A percentile compares a stretch with the other conserved stretches of the same genome.
These are phyloP conservation scores for Columbina picui DNA, from an alignment of 2,113 vertebrate genomes.

Conservation along the genomic window DNA sequence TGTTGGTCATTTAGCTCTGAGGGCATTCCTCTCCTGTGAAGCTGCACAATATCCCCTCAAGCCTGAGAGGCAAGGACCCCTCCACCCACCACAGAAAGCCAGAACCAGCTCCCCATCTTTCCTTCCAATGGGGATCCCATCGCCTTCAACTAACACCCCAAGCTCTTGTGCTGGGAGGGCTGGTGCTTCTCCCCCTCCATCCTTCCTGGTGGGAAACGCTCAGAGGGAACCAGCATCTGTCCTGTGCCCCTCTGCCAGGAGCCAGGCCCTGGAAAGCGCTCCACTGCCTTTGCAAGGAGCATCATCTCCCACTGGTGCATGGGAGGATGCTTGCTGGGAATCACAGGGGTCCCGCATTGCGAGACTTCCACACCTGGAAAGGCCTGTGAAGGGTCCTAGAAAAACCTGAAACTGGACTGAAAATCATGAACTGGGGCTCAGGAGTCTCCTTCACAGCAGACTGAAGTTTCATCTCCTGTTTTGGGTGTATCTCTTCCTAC, in stretches of 20 bases:
- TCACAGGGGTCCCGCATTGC: neutral
- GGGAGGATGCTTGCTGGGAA: neutral
- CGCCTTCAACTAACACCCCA: neutral
- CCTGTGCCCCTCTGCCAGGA: neutral
- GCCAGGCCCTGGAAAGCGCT: neutral
- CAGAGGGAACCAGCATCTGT: neutral
- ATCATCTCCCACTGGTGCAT: neutral
- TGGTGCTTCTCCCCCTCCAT: neutral
- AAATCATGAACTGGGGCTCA: neutral
- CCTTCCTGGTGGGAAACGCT: neutral
- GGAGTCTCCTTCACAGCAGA: neutral
- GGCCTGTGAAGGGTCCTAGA: neutral
- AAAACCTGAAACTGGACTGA: neutral
- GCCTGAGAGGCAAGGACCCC: accelerated
- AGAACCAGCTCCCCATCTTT: neutral
- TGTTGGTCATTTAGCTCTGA: neutral
- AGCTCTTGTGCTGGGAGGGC: neutral
- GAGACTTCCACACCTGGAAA: neutral
- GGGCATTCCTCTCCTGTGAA: neutral
- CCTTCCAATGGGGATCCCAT: neutral
- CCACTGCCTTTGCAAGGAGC: neutral
- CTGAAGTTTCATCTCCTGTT: neutral
- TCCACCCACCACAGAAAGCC: neutral
- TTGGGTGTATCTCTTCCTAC: too few relatives aligned
- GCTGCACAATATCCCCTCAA: neutral